These are phyloP conservation scores for Sceloporus undulatus DNA, from an alignment of 2,113 vertebrate genomes.

Conservation along the genomic window DNA sequence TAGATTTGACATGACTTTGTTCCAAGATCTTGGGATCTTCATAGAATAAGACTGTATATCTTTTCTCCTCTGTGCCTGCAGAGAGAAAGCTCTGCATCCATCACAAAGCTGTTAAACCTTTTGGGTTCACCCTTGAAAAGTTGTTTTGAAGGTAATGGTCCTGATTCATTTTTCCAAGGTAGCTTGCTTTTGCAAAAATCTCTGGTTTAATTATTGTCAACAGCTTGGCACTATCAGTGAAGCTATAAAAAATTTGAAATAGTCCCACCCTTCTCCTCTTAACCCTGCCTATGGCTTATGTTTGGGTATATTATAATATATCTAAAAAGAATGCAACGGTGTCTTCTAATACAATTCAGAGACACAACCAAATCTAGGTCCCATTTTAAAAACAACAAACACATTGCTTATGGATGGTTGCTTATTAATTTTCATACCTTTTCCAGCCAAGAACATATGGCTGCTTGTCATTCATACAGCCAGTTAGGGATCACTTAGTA, in stretches of 20 bases:
- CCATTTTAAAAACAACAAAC: neutral
- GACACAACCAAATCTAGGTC: neutral
- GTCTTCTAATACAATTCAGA: neutral
- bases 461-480: neutral
- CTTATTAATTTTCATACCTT: neutral
- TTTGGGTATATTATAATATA: slow-evolving; percentile 50
- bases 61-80: neutral
- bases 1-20: neutral
- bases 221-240: slow-evolving; percentile 43
- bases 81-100: slow-evolving; percentile 13
- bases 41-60: neutral
- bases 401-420: neutral
- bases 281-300: slow-evolving; percentile 50
- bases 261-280: slow-evolving; percentile 31
- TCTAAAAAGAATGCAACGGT: slow-evolving; percentile 26
- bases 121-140: neutral
- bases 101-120: slow-evolving; percentile 19
- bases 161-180: slow-evolving; percentile 18
- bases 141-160: slow-evolving; percentile 31
- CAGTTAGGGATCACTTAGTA: neutral
- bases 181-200: slow-evolving; percentile 36
- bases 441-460: neutral
- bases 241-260: slow-evolving; percentile 52
- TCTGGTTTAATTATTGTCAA: slow-evolving; percentile 58
- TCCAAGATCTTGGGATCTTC: neutral